Evolutionary conservation across 2,113 vertebrate genomes (phyloP).

Genomic region (Erythrocercus mccallii): DNA sequence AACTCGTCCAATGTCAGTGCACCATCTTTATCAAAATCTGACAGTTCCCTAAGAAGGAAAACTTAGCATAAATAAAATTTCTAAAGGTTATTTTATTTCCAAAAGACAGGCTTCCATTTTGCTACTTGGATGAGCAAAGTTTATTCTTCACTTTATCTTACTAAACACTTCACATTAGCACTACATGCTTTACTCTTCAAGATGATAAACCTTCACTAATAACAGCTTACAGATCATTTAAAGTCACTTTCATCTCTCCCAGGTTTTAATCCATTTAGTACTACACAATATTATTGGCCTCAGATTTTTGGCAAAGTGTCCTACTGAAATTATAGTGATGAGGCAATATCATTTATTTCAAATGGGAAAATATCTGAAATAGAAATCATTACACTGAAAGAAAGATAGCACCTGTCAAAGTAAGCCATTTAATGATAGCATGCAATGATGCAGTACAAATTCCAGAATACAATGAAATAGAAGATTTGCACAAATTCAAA

Average conservation of each 20-base stretch:
- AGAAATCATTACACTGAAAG: background rate
- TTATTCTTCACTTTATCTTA: background rate
- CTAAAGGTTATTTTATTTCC: background rate
- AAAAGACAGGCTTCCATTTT: background rate
- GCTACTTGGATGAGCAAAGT: background rate
- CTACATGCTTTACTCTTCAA: background rate
- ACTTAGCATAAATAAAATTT: constrained; percentile 42
- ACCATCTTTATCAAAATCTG: constrained; percentile 99
- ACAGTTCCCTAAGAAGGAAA: constrained; percentile 88
- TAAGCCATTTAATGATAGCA: background rate
- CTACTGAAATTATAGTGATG: background rate
- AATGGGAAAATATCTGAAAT: background rate
- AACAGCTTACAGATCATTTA: background rate
- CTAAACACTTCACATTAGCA: background rate
- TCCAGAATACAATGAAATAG: background rate
- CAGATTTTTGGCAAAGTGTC: background rate
- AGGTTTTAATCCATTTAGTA: background rate
- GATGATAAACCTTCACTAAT: background rate
- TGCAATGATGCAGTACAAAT: background rate
- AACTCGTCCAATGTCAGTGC: constrained; percentile 97
- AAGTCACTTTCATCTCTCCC: background rate
- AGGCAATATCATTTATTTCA: background rate
- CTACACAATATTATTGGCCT: background rate
- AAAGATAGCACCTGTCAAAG: background rate
- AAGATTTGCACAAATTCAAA: background rate